Conservation (phyloP, 2,113 vertebrate genomes). For the Passer domesticus region DNA sequence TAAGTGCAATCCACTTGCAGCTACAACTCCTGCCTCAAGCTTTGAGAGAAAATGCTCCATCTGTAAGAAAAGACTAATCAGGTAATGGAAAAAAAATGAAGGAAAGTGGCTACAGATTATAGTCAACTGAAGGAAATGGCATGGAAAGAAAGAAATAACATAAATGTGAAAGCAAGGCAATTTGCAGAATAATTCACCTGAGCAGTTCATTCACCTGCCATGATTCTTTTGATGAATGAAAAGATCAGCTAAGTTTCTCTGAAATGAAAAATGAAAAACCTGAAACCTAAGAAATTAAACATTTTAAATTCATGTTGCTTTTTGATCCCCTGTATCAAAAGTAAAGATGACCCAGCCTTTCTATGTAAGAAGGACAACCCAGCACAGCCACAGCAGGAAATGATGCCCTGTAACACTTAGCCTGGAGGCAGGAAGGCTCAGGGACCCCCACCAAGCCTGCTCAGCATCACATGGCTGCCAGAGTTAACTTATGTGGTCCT, state of each 20-base stretch:
- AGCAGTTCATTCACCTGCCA: background rate
- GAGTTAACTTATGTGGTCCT: background rate
- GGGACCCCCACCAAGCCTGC: background rate
- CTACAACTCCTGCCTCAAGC: background rate
- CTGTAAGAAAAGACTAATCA: background rate
- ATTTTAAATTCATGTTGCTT: background rate
- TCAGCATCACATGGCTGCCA: fast-evolving
- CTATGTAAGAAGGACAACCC: background rate
- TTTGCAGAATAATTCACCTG: background rate
- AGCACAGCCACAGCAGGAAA: background rate
- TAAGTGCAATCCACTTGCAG: background rate
- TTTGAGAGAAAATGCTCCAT: background rate
- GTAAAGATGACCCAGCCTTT: background rate
- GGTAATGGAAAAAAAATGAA: background rate
- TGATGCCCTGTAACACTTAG: background rate
- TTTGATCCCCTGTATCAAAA: background rate
- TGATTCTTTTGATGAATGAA: background rate
- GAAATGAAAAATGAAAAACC: background rate
- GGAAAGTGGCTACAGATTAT: background rate
- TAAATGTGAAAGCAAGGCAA: background rate
- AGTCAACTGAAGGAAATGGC: background rate
- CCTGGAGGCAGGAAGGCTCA: background rate
- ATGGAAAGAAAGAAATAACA: background rate
- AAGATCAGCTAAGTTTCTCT: background rate
- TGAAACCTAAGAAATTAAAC: background rate